Evolutionary conservation across 2,888 invertebrate genomes (phyloP).

Genomic region (Caenorhabditis drosophilae): DNA sequence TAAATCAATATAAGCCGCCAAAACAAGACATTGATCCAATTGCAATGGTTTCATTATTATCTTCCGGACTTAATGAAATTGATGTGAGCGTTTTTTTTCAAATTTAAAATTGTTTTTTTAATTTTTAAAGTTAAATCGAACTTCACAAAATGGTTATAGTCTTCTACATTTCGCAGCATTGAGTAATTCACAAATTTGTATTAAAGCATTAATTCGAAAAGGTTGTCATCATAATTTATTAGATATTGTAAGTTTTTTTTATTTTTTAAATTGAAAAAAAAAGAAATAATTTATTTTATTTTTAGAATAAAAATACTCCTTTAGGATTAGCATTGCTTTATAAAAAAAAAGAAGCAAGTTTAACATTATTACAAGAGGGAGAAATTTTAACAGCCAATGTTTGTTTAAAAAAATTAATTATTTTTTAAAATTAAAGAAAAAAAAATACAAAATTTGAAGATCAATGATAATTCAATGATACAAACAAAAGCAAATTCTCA

Average conservation of each 20-base stretch:
- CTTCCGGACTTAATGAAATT: slow-evolving; percentile 34
- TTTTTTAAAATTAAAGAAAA: no score
- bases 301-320: slow-evolving; percentile 37
- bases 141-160: no score
- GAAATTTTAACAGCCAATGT: no score
- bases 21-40: slow-evolving; percentile 49
- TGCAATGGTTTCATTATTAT: slow-evolving; percentile 47
- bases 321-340: slow-evolving; percentile 68
- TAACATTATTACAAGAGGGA: slow-evolving; percentile 59
- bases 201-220: slow-evolving; percentile 46
- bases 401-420: no score
- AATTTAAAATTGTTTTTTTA: no score
- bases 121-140: no score
- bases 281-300: no score
- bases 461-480: slow-evolving; percentile 15
- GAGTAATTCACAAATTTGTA: slow-evolving; percentile 63
- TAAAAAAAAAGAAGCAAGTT: slow-evolving; percentile 63
- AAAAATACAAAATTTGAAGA: slow-evolving; percentile 33
- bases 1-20: slow-evolving; percentile 17
- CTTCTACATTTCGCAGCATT: slow-evolving; percentile 71
- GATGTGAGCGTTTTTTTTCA: slow-evolving; percentile 69
- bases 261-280: no score
- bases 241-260: no score
- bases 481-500: not conserved
- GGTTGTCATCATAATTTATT: slow-evolving; percentile 35